phyloP scores from a whole-genome alignment of 2,797 vertebrate species.

The Hydrolagus colliei region DNA sequence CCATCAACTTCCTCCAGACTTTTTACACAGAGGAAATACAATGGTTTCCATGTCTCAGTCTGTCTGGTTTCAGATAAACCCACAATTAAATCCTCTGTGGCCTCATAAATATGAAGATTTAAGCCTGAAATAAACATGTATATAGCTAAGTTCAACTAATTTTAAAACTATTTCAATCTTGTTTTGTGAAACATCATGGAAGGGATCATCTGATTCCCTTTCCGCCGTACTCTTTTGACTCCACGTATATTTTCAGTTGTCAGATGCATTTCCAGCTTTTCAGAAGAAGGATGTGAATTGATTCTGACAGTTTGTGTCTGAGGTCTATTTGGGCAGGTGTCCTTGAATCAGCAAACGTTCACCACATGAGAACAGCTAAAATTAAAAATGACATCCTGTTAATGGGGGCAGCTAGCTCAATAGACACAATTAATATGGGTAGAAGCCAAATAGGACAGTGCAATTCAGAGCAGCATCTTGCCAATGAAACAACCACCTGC shows the following conservation, averaged over 20 bases:
- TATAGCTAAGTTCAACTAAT: background rate
- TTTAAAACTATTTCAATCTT: background rate
- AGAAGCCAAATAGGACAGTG: background rate
- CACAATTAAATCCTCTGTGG: background rate
- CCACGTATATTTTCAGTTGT: background rate
- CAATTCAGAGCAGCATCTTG: background rate
- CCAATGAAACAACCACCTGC: no score
- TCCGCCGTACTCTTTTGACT: background rate
- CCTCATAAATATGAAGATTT: background rate
- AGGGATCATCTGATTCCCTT: conserved; percentile 41
- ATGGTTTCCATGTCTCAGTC: background rate
- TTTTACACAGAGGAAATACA: background rate
- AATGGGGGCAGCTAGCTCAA: background rate
- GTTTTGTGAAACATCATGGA: conserved; percentile 38
- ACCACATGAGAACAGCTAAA: background rate
- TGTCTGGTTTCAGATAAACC: background rate
- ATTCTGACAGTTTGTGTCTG: background rate
- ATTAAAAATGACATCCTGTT: background rate
- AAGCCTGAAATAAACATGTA: background rate
- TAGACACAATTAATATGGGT: background rate
- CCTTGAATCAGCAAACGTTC: background rate
- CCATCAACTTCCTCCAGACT: background rate
- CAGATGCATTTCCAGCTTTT: background rate
- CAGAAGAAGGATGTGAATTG: background rate
- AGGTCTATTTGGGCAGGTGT: conserved; percentile 9